phyloP scores from a whole-genome alignment of 35 echinoderm and acorn worm species.

The Holothuria glaberrima region DNA sequence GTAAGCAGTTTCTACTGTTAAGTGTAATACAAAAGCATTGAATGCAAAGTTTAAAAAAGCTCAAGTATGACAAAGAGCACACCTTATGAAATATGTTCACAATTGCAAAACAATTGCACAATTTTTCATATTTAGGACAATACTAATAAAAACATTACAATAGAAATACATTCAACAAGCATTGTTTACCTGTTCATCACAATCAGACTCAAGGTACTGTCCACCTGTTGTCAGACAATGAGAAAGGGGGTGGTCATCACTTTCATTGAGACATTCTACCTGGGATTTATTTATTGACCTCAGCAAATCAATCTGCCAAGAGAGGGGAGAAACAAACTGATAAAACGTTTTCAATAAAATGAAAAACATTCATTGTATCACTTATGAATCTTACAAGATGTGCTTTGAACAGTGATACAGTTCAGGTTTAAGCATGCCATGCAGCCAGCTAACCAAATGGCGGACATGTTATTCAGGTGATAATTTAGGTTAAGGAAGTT shows the following conservation, averaged over 20 bases:
- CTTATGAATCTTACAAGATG: no score
- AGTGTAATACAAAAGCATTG: no score
- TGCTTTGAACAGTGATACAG: no score
- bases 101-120: background rate
- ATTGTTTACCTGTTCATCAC: constrained; percentile 92
- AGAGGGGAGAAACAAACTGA: background rate
- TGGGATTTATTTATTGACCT: constrained; percentile 65
- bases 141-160: background rate
- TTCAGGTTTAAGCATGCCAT: no score
- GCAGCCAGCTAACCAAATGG: no score
- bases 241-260: constrained; percentile 77
- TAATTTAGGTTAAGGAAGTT: no score
- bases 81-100: background rate
- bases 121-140: background rate
- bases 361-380: no score
- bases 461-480: no score
- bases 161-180: background rate
- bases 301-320: constrained; percentile 71
- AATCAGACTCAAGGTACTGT: constrained; percentile 89
- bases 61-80: background rate
- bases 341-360: no score
- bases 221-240: constrained; percentile 77
- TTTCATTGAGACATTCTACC: constrained; percentile 90
- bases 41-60: no score
- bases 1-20: no score